A percentile compares a stretch with the other conserved stretches of the same genome.
Conservation (phyloP, 2,113 vertebrate species). For the Myrmecobius fasciatus region DNA sequence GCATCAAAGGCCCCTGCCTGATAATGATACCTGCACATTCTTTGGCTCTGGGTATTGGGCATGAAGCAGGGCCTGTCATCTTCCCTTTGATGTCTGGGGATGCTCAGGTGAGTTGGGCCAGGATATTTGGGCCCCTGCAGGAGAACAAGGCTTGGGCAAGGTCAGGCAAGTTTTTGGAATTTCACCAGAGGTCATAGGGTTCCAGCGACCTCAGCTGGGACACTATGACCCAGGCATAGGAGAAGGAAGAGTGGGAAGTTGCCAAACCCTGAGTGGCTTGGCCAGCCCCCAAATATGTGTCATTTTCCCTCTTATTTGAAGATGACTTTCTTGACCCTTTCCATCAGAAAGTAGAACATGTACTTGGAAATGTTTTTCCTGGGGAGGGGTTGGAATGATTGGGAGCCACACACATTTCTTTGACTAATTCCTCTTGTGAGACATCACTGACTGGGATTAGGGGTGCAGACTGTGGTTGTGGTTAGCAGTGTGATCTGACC, state of each 20-base stretch:
- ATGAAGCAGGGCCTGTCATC: not conserved
- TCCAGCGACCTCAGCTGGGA: not conserved
- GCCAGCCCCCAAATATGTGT: not conserved
- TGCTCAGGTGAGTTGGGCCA: not conserved
- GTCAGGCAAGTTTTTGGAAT: conserved; percentile 3
- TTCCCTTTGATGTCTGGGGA: conserved; percentile 51
- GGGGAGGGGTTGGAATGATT: not conserved
- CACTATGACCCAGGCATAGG: not conserved
- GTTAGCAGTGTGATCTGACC: not conserved
- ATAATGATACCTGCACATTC: conserved; percentile 58
- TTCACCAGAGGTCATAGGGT: conserved; percentile 21
- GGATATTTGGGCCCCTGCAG: not conserved
- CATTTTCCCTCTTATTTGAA: not conserved
- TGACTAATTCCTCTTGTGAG: not conserved
- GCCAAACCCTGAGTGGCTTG: not conserved
- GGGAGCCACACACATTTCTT: not conserved
- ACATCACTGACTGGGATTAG: conserved; percentile 38
- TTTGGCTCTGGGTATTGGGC: not conserved
- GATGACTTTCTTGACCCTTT: conserved; percentile 10
- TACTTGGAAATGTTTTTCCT: not conserved
- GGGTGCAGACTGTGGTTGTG: not conserved
- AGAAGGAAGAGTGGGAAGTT: not conserved
- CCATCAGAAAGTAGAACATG: not conserved
- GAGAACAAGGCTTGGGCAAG: not conserved
- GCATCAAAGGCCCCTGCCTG: not conserved